phyloP scores from a whole-genome alignment of 2,888 invertebrate genomes.

The Petrophora chlorosata region DNA sequence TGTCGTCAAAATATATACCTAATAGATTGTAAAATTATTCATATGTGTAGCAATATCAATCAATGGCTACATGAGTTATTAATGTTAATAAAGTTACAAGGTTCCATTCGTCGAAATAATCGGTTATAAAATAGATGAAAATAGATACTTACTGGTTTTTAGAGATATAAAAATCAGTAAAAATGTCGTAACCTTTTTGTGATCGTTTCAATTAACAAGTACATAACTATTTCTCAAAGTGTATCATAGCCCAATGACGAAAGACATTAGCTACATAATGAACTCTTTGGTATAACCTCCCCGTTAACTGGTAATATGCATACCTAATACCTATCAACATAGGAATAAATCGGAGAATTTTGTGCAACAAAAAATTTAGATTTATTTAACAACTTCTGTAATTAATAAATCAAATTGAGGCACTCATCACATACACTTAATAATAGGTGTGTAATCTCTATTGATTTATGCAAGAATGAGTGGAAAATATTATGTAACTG shows the following conservation, averaged over 20 bases:
- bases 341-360: neutral
- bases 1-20: conserved; percentile 26
- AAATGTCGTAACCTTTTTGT: conserved; percentile 8
- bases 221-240: conserved; percentile 10
- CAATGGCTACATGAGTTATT: conserved; percentile 44
- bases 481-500: conserved; percentile 40
- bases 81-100: conserved; percentile 49
- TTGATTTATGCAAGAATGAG: conserved; percentile 35
- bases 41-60: conserved; percentile 52
- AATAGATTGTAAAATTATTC: conserved; percentile 46
- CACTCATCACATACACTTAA: conserved; percentile 16
- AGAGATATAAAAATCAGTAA: conserved; percentile 4
- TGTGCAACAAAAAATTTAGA: conserved; percentile 15
- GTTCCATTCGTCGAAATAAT: conserved; percentile 28
- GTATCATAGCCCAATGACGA: conserved; percentile 1
- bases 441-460: conserved; percentile 14
- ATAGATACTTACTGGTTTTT: conserved; percentile 11
- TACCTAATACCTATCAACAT: neutral
- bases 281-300: too few relatives aligned
- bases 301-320: too few relatives aligned
- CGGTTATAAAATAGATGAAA: conserved; percentile 20
- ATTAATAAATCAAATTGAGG: conserved; percentile 22
- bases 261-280: too few relatives aligned
- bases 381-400: conserved; percentile 17
- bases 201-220: conserved; percentile 12